phyloP scores from a whole-genome alignment of 2,888 invertebrate species.

The Oligia latruncula region DNA sequence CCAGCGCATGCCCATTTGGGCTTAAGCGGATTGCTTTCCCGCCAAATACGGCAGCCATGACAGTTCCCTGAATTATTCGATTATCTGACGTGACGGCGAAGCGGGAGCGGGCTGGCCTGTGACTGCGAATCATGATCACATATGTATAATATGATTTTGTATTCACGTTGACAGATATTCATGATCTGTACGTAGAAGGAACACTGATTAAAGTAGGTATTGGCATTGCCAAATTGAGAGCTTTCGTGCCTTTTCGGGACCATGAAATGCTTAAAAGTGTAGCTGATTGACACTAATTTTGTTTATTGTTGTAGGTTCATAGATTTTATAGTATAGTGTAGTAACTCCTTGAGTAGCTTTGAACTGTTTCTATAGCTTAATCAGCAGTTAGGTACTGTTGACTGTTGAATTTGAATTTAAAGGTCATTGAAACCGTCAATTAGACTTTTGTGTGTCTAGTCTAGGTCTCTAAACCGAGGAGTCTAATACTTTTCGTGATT shows the following conservation, averaged over 20 bases:
- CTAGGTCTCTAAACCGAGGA: not conserved
- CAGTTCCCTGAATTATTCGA: constrained; percentile 88
- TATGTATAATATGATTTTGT: constrained; percentile 76
- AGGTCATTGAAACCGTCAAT: not conserved
- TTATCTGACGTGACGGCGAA: constrained; percentile 83
- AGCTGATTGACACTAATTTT: constrained; percentile 60
- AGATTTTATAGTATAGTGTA: constrained; percentile 11
- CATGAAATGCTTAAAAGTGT: constrained; percentile 53
- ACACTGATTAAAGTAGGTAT: constrained; percentile 80
- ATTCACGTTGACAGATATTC: constrained; percentile 61
- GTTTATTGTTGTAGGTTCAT: constrained; percentile 51
- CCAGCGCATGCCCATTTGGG: constrained; percentile 84
- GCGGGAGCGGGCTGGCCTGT: constrained; percentile 45
- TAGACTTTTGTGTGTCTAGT: not conserved
- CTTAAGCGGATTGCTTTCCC: constrained; percentile 89
- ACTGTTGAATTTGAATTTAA: not conserved
- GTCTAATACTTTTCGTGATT: not conserved
- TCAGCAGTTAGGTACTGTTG: not conserved
- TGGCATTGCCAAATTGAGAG: constrained; percentile 80
- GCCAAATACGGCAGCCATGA: constrained; percentile 88
- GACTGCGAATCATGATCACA: constrained; percentile 74
- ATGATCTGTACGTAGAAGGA: constrained; percentile 69
- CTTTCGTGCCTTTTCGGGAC: constrained; percentile 70
- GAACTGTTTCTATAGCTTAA: not conserved
- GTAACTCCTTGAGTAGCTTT: not conserved